Evolutionary conservation across 2,797 vertebrate genomes (phyloP), one percentile per base, ranked within the genome.

Genomic region (Ambastaia sidthimunki): DNA sequence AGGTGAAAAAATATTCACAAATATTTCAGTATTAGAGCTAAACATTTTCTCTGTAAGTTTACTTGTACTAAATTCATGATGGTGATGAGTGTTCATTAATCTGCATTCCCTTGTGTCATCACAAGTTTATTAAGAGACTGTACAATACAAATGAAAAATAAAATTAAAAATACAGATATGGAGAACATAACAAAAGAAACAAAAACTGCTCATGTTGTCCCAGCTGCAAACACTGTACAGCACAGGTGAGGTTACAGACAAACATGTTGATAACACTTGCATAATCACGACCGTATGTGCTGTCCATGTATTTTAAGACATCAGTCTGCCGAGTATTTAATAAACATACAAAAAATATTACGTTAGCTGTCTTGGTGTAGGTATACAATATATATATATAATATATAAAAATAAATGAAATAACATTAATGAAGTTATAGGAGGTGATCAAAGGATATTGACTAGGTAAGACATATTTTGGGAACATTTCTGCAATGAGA

Each of bases 81-180:
- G 28, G 4, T 28, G 28, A 28, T 28, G 28, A 28, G 28, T 2
- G 28, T 10, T 57, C 54, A 15, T 3, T 37, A 47, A 21, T 68
- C n/a, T 25, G 21, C 4, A 67, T 67, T 11, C 9, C 2, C 34
- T 68, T 68, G 66, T 66, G 80, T 95, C 94, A 95, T 97, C 96
- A 98, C 97, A 97, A 94, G 94, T 98, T 99, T 99, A 98, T 99
- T 98, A 96, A 97, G 96, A 98, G 96, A 97, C 96, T 97, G 95
- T 97, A 98, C 96, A 98, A 96, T 98, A 98, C 95, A 96, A 98
- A 97, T 94, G 94, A 95, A 97, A n/a, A n/a, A n/a, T n/a, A n/a
- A n/a, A n/a, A n/a, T n/a, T n/a, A n/a, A n/a, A n/a, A 97, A 96
- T 96, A 96, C 95, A 97, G 94, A 96, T 93, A 95, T 95, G 93